A percentile compares a stretch with the other conserved stretches of the same genome.
These are phyloP conservation scores for Blastobasis adustella DNA, from an alignment of 2,888 invertebrate species.

Conservation along the genomic window DNA sequence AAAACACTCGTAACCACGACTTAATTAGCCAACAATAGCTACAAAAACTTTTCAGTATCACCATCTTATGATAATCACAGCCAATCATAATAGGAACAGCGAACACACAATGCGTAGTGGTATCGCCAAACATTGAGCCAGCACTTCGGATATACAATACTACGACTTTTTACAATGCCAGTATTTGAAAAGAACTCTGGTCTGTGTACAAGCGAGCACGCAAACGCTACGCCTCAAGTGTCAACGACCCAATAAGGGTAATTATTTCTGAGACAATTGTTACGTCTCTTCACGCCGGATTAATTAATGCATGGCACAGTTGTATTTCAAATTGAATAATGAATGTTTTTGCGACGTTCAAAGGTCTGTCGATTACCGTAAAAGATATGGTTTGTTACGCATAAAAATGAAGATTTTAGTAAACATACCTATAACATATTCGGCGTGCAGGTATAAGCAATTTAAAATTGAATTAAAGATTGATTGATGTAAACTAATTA, in stretches of 20 bases:
- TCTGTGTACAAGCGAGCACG: slow-evolving; percentile 43
- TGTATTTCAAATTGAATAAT: no score
- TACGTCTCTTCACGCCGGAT: no score
- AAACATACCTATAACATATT: no score
- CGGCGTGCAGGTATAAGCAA: no score
- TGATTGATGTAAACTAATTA: no score
- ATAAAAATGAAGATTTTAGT: no score
- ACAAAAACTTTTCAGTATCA: slow-evolving; percentile 44
- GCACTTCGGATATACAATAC: slow-evolving; percentile 34
- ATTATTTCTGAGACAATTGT: no score
- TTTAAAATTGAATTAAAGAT: no score
- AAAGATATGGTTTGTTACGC: no score
- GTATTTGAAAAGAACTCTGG: slow-evolving; percentile 46
- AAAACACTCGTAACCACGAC: slow-evolving; percentile 39
- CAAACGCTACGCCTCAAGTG: slow-evolving; percentile 29
- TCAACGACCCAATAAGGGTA: not conserved
- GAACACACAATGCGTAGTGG: slow-evolving; percentile 36
- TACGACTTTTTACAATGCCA: slow-evolving; percentile 42
- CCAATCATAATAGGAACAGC: slow-evolving; percentile 37
- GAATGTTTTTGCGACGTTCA: no score
- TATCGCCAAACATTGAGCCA: slow-evolving; percentile 36
- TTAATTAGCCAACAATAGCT: slow-evolving; percentile 58
- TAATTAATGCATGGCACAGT: no score
- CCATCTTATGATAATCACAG: slow-evolving; percentile 45
- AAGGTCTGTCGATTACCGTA: no score